Evolutionary conservation across 2,797 vertebrate genomes (phyloP), one percentile per base, ranked within the genome.

Genomic region (Poeciliopsis paucimaculata): DNA sequence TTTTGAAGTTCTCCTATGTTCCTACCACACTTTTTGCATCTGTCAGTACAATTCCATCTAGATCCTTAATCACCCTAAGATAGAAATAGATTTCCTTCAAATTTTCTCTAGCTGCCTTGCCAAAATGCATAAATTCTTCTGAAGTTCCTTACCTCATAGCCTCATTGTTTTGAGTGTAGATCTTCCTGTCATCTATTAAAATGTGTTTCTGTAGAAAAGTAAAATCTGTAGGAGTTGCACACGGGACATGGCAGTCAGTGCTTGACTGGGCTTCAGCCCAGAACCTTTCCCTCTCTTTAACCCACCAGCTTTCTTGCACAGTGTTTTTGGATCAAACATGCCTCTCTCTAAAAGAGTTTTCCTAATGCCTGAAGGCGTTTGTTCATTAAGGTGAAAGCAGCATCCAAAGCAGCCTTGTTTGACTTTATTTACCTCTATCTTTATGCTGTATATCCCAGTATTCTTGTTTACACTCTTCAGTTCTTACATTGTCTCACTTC

Each of bases 241-340:
- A 83, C 81, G 62, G 78, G 78, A 82, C 75, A 18, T 73, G 60
- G 72, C 39, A 55, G 11, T 45, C 45, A 45, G 45, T 12, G 45
- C 45, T 13, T 45, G 45, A 45, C 45, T 45, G 45, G 45, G 45
- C 45, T 4, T 45, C 45, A 45, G 45, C 45, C 45, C 73, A 18
- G 66, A n/a, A 34, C 71, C 77, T 83, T 83, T 76, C 90, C 82
- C 60, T n/a, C 76, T 77, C 72, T 79, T 66, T 80, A 64, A 23
- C 79, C 77, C 64, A 79, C 80, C 72, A 81, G 79, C 51, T 81
- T 73, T 88, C 83, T 11, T 72, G 74, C n/a, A 41, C 64, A 80
- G 86, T 86, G 86, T 89, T 89, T 91, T 86, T 75, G 82, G 84
- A 82, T 82, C 80, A 72, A 84, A 83, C 53, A 53, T 43, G 73